Evolutionary conservation across 2,797 vertebrate genomes (phyloP), one percentile per base, ranked within the genome.

Genomic region (Etheostoma perlongum): DNA sequence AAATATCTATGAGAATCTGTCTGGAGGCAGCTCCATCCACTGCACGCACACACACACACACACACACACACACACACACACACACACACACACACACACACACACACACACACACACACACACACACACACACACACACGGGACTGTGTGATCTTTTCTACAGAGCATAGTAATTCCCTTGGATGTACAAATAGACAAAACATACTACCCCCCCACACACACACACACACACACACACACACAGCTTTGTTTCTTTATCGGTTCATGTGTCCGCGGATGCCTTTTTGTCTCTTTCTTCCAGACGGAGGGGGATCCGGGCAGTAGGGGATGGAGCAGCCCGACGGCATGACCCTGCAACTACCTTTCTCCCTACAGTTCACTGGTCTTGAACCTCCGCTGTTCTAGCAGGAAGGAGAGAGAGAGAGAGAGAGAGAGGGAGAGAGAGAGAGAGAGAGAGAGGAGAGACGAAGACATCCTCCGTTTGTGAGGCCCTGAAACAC

Each of bases 281-380:
- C 5, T 23, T 70, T 53, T 81, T 84, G 59, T 83, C 71, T 71
- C 71, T 52, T 69, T 53, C 25, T 75, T 58, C 23, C 87, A 92
- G 91, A 79, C 78, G 46, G 57, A 5, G 62, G 57, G 68, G 58
- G 81, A 84, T 74, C 79, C 65, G 72, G 63, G 63, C 72, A 6
- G 36, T 1, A 23, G 84, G 85, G 82, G 76, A 93, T 94, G 92
- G 92, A 86, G 86, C 63, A 36, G 23, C 62, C 73, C 18, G 21
- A 78, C 13, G 27, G 72, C 78, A 46, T 44, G 23, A 57, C 64
- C 63, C 70, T 62, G 27, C 68, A 33, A 4, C 77, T 21, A 64
- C 69, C 49, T 53, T 25, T 59, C 64, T 52, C 67, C 72, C 58
- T 19, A 4, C 67, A 77, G 61, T 76, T 51, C 25, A 13, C 44